Conservation (phyloP, 1,140 invertebrate species). For the Papilio glaucus region DNA sequence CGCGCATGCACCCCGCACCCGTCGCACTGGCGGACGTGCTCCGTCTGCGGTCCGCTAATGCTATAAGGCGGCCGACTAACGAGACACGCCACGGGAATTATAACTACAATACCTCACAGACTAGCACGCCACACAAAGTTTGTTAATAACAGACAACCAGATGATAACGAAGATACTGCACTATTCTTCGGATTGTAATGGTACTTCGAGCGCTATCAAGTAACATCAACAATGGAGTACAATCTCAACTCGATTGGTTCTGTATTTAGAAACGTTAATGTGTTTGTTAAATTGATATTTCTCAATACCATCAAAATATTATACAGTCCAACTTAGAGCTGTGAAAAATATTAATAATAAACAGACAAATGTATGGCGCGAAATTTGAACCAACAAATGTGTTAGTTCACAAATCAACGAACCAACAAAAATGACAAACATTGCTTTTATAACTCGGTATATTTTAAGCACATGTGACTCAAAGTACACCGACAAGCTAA, state of each 20-base stretch:
- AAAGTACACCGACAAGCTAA: slow-evolving; percentile 14
- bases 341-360: background rate
- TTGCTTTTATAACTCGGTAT: background rate
- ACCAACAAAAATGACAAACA: background rate
- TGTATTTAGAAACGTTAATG: no score
- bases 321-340: background rate
- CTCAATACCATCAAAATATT: no score
- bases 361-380: background rate
- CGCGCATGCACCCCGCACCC: background rate
- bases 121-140: background rate
- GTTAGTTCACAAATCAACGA: background rate
- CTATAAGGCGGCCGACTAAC: slow-evolving; percentile 61
- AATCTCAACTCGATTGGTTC: background rate
- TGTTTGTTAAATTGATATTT: no score
- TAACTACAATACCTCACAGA: slow-evolving; percentile 37
- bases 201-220: no score
- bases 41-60: slow-evolving; percentile 53
- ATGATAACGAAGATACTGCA: slow-evolving; percentile 2
- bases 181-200: no score
- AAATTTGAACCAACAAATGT: background rate
- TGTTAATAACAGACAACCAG: slow-evolving; percentile 6
- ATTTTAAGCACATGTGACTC: slow-evolving; percentile 7
- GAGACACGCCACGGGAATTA: slow-evolving; percentile 50
- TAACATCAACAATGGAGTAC: no score
- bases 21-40: slow-evolving; percentile 42